These are phyloP conservation scores for Stegana nigrithorax DNA, from an alignment of 2,888 invertebrate species.

Conservation along the genomic window DNA sequence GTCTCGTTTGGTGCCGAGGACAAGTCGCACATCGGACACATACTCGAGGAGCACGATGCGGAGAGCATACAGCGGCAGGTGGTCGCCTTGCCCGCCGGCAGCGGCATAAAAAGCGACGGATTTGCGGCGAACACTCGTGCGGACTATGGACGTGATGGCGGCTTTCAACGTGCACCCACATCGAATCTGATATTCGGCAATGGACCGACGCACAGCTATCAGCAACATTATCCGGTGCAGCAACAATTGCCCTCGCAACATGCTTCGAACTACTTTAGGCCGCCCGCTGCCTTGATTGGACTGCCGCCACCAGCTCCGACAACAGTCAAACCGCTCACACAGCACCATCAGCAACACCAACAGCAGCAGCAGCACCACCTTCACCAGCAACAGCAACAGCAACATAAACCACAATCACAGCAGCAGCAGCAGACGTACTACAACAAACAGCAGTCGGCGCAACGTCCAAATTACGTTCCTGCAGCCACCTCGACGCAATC, in stretches of 20 bases:
- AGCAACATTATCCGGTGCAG: slow-evolving; percentile 34
- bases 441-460: slow-evolving; percentile 27
- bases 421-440: slow-evolving; percentile 16
- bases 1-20: slow-evolving; percentile 83
- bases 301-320: slow-evolving; percentile 26
- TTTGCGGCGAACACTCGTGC: slow-evolving; percentile 47
- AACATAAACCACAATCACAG: slow-evolving; percentile 23
- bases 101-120: slow-evolving; percentile 25
- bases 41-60: slow-evolving; percentile 71
- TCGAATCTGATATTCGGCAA: slow-evolving; percentile 39
- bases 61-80: slow-evolving; percentile 77
- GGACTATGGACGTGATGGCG: slow-evolving; percentile 49
- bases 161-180: slow-evolving; percentile 40
- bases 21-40: slow-evolving; percentile 66
- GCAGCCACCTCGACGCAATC: slow-evolving; percentile 49
- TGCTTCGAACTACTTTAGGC: slow-evolving; percentile 41
- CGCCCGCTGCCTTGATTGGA: slow-evolving; percentile 33
- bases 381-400: slow-evolving; percentile 24
- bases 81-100: slow-evolving; percentile 69
- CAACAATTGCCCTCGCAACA: slow-evolving; percentile 54
- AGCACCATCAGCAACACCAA: slow-evolving; percentile 22
- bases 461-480: slow-evolving; percentile 38
- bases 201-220: slow-evolving; percentile 14
- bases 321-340: slow-evolving; percentile 5
- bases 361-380: slow-evolving; percentile 28